Conservation (phyloP, 2,888 invertebrate genomes). For the Leptopterna dolabrata region DNA sequence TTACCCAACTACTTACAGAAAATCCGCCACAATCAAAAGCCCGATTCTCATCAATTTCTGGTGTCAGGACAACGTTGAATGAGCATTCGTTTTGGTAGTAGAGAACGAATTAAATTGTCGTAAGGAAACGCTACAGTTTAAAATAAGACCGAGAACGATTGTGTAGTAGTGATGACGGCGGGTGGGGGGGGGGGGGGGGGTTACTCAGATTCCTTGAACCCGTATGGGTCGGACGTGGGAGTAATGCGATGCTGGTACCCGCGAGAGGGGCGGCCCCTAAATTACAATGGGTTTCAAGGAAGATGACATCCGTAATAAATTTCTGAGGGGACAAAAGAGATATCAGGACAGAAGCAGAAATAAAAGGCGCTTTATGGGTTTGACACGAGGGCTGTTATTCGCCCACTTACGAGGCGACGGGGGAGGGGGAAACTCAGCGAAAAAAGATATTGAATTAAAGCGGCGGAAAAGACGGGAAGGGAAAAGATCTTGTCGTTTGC, state of each 20-base stretch:
- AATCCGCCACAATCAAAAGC: background rate
- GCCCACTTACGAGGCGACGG: background rate
- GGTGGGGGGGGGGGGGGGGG: background rate
- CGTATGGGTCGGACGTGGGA: background rate
- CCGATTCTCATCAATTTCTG: no score
- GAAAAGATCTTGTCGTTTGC: constrained; percentile 1
- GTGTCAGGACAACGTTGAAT: no score
- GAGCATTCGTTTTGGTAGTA: no score
- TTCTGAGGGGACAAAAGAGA: constrained; percentile 14
- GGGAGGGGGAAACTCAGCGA: background rate
- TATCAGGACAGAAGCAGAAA: constrained; percentile 11
- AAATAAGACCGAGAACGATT: background rate
- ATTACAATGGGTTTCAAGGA: background rate
- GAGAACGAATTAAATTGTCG: background rate
- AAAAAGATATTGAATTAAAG: constrained; percentile 29
- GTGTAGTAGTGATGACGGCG: no score
- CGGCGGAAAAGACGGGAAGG: constrained; percentile 1
- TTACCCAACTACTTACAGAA: no score
- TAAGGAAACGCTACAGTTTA: background rate
- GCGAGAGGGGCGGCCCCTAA: background rate
- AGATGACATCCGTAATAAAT: constrained; percentile 31
- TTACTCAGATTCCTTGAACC: background rate
- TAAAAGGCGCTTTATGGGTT: constrained; percentile 29
- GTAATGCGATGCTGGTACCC: constrained; percentile 25
- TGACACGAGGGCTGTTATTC: constrained; percentile 18